These are phyloP conservation scores for Aphrophora alni DNA, from an alignment of 2,888 invertebrate species.

Conservation along the genomic window DNA sequence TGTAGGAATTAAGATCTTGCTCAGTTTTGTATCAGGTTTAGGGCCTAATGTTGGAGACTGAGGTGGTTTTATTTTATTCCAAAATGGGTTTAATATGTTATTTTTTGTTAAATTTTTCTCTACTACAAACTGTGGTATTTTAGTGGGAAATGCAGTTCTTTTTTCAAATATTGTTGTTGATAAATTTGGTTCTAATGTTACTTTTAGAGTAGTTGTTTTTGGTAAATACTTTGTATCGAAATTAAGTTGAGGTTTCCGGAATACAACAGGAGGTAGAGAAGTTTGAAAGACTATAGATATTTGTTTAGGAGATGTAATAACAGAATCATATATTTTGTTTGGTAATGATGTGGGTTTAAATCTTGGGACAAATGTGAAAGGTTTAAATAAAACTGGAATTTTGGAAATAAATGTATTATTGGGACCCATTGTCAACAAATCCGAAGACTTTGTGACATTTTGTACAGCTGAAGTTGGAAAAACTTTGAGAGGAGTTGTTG, in stretches of 20 bases:
- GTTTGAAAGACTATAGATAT: background rate
- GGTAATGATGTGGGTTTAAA: background rate
- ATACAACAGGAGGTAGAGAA: background rate
- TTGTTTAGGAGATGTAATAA: background rate
- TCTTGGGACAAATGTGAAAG: background rate
- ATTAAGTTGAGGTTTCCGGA: background rate
- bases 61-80: background rate
- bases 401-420: background rate
- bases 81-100: slow-evolving; percentile 9
- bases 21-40: background rate
- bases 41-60: slow-evolving; percentile 7
- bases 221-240: background rate
- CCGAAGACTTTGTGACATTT: too few relatives aligned
- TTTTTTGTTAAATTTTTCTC: slow-evolving; percentile 12
- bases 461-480: too few relatives aligned
- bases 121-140: background rate
- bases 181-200: background rate
- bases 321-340: background rate
- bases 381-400: background rate
- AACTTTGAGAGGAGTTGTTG: too few relatives aligned
- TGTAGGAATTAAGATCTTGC: background rate
- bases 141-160: background rate
- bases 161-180: background rate
- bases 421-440: too few relatives aligned
- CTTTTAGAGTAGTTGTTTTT: background rate